These are phyloP conservation scores for Himalopsyche kuldschensis DNA, from an alignment of 2,888 invertebrate genomes.

Conservation along the genomic window DNA sequence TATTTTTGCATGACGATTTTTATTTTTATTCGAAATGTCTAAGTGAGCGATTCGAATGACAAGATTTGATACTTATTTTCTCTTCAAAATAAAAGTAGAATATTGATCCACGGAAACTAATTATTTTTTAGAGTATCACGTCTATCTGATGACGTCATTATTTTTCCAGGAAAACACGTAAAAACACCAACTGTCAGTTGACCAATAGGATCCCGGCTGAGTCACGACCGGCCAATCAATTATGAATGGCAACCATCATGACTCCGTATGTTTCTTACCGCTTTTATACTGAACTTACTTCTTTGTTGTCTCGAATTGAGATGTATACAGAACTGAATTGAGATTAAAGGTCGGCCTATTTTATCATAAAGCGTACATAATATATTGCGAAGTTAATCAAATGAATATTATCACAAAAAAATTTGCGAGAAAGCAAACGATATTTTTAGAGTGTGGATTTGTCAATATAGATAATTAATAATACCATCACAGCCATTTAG, in stretches of 20 bases:
- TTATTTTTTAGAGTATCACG: not conserved
- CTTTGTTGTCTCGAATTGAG: not conserved
- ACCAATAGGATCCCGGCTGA: conserved; percentile 7
- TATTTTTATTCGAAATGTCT: no score
- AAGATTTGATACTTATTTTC: no score
- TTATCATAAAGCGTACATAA: no score
- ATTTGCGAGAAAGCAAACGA: no score
- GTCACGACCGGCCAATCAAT: not conserved
- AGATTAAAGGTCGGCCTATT: not conserved
- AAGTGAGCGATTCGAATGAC: no score
- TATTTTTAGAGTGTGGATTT: no score
- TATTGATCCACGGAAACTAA: not conserved
- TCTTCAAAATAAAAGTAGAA: no score
- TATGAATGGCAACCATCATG: not conserved
- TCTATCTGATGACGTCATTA: conserved; percentile 27
- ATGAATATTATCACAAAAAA: no score
- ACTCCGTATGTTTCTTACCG: not conserved
- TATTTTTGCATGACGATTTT: no score
- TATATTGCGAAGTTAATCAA: no score
- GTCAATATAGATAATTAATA: no score
- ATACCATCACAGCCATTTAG: no score
- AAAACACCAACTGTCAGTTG: conserved; percentile 11
- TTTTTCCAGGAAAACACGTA: conserved; percentile 23
- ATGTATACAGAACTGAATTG: not conserved
- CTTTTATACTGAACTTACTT: not conserved